Conservation (phyloP, 2,888 invertebrate genomes). For the Hololepta plana region DNA sequence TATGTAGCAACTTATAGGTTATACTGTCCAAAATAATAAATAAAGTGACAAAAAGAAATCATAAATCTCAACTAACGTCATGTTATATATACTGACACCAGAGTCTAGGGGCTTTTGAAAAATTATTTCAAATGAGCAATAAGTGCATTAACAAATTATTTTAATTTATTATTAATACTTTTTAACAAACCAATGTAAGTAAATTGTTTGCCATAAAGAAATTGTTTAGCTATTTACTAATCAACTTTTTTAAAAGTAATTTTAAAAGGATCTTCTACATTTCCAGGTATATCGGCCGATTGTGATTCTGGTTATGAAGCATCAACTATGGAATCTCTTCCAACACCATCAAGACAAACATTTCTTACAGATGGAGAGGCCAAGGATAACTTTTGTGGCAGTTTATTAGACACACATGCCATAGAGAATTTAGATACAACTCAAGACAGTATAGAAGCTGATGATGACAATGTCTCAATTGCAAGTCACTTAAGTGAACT, state of each 20-base stretch:
- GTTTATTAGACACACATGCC: too few relatives aligned
- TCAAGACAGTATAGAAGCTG: slow-evolving; percentile 18
- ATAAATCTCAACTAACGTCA: too few relatives aligned
- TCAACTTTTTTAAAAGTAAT: neutral
- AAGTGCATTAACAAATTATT: too few relatives aligned
- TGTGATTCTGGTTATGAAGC: slow-evolving; percentile 26
- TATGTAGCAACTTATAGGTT: too few relatives aligned
- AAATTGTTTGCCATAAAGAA: too few relatives aligned
- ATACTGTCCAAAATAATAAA: too few relatives aligned
- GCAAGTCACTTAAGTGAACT: slow-evolving; percentile 36
- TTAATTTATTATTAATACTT: neutral
- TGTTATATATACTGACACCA: too few relatives aligned
- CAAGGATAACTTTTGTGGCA: slow-evolving; percentile 1
- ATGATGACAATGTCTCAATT: slow-evolving; percentile 21
- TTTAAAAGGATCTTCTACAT: slow-evolving; percentile 2
- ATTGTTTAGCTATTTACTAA: too few relatives aligned
- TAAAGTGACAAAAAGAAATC: too few relatives aligned
- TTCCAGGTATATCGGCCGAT: slow-evolving; percentile 18
- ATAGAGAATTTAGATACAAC: slow-evolving; percentile 5
- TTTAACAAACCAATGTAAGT: neutral
- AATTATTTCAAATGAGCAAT: too few relatives aligned
- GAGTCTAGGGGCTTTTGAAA: too few relatives aligned
- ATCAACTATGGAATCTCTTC: slow-evolving; percentile 16
- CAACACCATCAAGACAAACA: slow-evolving; percentile 16
- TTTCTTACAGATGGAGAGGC: slow-evolving; percentile 11